Evolutionary conservation across 2,113 vertebrate genomes (phyloP).

Genomic region (Dipodomys ordii): DNA sequence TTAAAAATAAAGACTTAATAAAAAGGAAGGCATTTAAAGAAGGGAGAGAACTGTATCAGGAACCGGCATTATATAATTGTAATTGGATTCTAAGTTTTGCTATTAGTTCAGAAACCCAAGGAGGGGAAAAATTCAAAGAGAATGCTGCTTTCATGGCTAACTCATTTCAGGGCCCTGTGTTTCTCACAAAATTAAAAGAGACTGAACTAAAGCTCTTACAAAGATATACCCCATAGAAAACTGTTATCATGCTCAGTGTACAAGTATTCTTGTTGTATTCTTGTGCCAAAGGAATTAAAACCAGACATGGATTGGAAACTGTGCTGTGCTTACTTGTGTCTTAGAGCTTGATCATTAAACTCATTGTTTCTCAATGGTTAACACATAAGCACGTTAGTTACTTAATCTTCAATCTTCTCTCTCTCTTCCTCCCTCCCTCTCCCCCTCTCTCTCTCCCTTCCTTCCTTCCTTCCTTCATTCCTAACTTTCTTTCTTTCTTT

Average conservation of each 20-base stretch:
- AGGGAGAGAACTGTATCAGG: constrained; percentile 7
- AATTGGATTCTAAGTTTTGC: constrained; percentile 19
- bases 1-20: not conserved
- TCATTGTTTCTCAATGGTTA: no score
- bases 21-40: constrained; percentile 22
- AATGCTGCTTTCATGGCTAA: constrained; percentile 34
- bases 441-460: no score
- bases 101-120: constrained; percentile 47
- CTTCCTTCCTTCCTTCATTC: no score
- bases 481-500: no score
- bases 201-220: constrained; percentile 35
- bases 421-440: no score
- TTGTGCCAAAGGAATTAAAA: not conserved
- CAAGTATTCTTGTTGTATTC: not conserved
- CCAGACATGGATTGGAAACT: not conserved
- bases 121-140: not conserved
- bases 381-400: not conserved
- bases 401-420: not conserved
- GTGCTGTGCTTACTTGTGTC: not conserved
- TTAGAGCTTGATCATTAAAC: no score
- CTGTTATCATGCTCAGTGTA: not conserved
- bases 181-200: constrained; percentile 27
- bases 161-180: constrained; percentile 11
- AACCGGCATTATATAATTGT: not conserved
- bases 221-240: not conserved